Base-by-base conservation (phyloP, 2,888 invertebrate species). In the Coelinius sp. region DNA sequence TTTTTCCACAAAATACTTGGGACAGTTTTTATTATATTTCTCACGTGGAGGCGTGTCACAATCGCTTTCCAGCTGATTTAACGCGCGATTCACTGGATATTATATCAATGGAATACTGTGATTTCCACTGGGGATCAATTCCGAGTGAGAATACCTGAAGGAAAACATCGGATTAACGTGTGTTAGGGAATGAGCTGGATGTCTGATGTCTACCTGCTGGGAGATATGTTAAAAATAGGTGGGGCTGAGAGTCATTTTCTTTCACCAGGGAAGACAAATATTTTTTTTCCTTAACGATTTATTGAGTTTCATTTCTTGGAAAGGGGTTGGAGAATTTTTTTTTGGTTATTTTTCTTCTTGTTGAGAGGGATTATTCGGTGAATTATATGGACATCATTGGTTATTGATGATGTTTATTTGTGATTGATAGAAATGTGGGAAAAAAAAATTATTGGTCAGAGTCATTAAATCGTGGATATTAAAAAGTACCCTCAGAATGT, bases 31-130 rank as follows among this genome's bases (percentile, higher is more conserved):
- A 70, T 59, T 25, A 25, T 46, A 76, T 46, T 63, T 67, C 62
- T 63, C 68, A 66, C 72, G 66, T 72, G 71, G 31, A 68, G 77
- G 77, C 76, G 76, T 76, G 77, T 75, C 75, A 75, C 66, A 53
- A 73, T 74, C 73, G 70, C 72, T 76, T 75, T 75, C 75, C 73
- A 73, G 73, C 64, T 69, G 73, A 78, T 77, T 78, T 78, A 75
- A 73, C 72, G 44, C 75, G 73, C 75, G 73, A 66, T 64, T 68
- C 69, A 66, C 69, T 59, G 41, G 17, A 64, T 62, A n/a, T n/a
- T n/a, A n/a, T n/a, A 66, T 67, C 49, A 49, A 67, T 73, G 64
- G 31, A 65, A 56, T 56, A 44, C 63, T 49, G 56, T 53, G 70
- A 68, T 70, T 65, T 62, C 66, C 68, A 53, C 38, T 41, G 73